Evolutionary conservation across 2,888 invertebrate species (phyloP).

Genomic region (Oithona nana): DNA sequence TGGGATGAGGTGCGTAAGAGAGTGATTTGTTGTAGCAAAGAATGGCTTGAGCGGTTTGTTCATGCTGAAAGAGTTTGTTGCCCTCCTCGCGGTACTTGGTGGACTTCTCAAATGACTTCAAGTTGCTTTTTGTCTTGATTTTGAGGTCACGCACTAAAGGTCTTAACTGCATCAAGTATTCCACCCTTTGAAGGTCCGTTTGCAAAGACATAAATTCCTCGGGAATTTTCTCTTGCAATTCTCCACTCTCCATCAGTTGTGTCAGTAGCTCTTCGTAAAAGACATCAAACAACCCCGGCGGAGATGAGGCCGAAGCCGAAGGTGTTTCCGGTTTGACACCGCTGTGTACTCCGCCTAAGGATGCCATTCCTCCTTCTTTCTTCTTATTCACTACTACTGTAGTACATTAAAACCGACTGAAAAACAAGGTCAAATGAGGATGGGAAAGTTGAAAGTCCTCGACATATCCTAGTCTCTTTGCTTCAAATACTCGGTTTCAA

Average conservation of each 20-base stretch:
- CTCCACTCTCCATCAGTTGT: neutral
- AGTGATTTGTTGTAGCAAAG: slow-evolving; percentile 10
- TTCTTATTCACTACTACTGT: too few relatives aligned
- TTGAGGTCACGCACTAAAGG: slow-evolving; percentile 4
- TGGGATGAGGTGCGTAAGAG: slow-evolving; percentile 9
- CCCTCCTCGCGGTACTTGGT: slow-evolving; percentile 11
- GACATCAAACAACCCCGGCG: neutral
- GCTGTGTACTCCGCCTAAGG: neutral
- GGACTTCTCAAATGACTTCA: slow-evolving; percentile 12
- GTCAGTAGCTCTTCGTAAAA: slow-evolving; percentile 13
- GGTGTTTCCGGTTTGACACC: neutral
- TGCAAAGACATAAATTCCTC: neutral
- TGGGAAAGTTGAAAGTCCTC: too few relatives aligned
- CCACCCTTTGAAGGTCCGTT: slow-evolving; percentile 9
- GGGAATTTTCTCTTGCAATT: neutral
- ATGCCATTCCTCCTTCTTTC: neutral
- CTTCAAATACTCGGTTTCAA: too few relatives aligned
- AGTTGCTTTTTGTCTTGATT: neutral
- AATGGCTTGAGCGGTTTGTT: slow-evolving; percentile 8
- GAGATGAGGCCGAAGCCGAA: neutral
- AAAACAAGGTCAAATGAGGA: neutral
- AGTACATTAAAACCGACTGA: too few relatives aligned
- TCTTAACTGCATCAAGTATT: slow-evolving; percentile 3
- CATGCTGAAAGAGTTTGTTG: slow-evolving; percentile 11
- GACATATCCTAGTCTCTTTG: too few relatives aligned